Evolutionary conservation across 2,797 vertebrate species (phyloP).

Genomic region (Buceros bicornis): DNA sequence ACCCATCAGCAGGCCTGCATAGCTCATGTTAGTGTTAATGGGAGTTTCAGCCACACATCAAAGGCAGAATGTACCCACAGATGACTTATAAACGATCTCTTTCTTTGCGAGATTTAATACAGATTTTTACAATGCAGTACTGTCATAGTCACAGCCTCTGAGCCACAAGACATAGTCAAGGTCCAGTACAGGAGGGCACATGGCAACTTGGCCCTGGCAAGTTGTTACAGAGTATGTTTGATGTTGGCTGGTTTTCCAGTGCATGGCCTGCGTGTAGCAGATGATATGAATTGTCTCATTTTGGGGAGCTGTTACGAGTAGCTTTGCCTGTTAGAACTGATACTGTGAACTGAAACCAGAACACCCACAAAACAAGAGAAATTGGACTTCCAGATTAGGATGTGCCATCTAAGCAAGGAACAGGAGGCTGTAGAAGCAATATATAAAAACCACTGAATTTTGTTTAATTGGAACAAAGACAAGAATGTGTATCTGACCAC

Average conservation of each 20-base stretch:
- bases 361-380: neutral
- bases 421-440: neutral
- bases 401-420: neutral
- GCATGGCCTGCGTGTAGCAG: neutral
- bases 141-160: neutral
- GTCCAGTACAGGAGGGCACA: neutral
- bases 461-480: neutral
- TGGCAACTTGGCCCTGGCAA: neutral
- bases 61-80: constrained; percentile 29
- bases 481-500: neutral
- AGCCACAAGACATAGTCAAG: neutral
- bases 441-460: neutral
- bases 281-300: neutral
- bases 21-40: constrained; percentile 58
- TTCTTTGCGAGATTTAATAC: constrained; percentile 51
- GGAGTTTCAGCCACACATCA: constrained; percentile 43
- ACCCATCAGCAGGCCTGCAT: constrained; percentile 48
- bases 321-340: neutral
- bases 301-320: neutral
- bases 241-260: neutral
- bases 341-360: neutral
- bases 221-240: neutral
- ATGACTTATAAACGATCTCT: constrained; percentile 30
- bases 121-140: constrained; percentile 41
- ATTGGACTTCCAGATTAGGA: neutral